A percentile compares a stretch with the other conserved stretches of the same genome.
phyloP scores from a whole-genome alignment of 2,113 vertebrate genomes.

The Corythornis madagascariensis region DNA sequence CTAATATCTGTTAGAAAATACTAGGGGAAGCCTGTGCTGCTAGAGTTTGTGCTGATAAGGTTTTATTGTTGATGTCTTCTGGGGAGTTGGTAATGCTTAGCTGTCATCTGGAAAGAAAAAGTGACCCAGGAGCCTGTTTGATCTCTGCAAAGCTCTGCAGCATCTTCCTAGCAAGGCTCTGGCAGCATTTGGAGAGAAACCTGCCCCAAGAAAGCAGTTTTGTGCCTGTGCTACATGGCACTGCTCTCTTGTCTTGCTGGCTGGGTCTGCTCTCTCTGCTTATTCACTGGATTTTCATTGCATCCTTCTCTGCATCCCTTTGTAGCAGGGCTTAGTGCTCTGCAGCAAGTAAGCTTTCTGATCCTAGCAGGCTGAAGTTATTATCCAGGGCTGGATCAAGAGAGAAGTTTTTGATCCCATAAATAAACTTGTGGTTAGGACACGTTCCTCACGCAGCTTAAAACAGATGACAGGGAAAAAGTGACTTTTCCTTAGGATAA shows the following conservation, averaged over 20 bases:
- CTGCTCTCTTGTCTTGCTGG: not conserved
- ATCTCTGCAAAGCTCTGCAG: not conserved
- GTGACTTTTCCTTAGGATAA: not conserved
- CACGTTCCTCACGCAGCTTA: not conserved
- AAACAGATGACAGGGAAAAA: not conserved
- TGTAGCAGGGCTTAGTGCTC: not conserved
- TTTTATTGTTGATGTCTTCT: not conserved
- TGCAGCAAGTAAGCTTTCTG: not conserved
- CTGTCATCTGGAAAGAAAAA: not conserved
- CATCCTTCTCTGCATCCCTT: not conserved
- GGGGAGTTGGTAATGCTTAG: not conserved
- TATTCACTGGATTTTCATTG: rapidly evolving
- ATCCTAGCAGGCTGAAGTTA: not conserved
- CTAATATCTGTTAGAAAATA: not conserved
- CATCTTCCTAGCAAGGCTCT: not conserved
- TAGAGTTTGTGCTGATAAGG: not conserved
- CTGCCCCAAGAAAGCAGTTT: not conserved
- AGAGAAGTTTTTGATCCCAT: not conserved
- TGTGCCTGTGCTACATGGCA: not conserved
- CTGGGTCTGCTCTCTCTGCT: not conserved
- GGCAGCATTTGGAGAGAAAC: not conserved
- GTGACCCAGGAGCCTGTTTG: not conserved
- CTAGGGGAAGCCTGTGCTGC: not conserved
- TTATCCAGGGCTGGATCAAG: not conserved
- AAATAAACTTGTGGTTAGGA: not conserved